A percentile compares a stretch with the other conserved stretches of the same genome.
These are phyloP conservation scores for Gymnoscopelus braueri DNA, from an alignment of 2,797 vertebrate species.

Conservation along the genomic window DNA sequence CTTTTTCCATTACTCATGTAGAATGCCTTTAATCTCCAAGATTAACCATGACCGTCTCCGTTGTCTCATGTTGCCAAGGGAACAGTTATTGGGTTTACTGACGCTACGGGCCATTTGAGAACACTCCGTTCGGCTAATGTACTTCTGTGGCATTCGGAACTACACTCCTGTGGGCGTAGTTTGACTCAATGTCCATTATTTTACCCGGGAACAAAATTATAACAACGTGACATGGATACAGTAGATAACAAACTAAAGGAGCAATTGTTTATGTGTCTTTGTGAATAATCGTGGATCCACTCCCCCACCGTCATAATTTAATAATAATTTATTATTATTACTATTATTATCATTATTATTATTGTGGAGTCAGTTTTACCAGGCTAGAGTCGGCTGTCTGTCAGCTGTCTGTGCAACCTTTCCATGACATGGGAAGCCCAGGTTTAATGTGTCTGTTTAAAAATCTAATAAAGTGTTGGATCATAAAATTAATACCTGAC, in stretches of 20 bases:
- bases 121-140: constrained; percentile 62
- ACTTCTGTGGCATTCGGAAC: constrained; percentile 28
- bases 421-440: too few relatives aligned
- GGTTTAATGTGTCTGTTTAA: too few relatives aligned
- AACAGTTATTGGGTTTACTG: constrained; percentile 61
- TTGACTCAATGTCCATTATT: constrained; percentile 44
- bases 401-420: too few relatives aligned
- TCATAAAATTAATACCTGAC: too few relatives aligned
- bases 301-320: too few relatives aligned
- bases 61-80: constrained; percentile 66
- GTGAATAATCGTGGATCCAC: too few relatives aligned
- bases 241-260: background rate
- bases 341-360: too few relatives aligned
- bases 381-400: too few relatives aligned
- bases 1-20: constrained; percentile 29
- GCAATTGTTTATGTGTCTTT: background rate
- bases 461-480: too few relatives aligned
- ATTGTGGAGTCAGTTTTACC: too few relatives aligned
- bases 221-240: background rate
- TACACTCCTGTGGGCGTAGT: constrained; percentile 52
- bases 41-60: constrained; percentile 56
- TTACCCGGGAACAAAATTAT: constrained; percentile 22
- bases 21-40: constrained; percentile 46
- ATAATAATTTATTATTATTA: too few relatives aligned
- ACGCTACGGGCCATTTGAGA: constrained; percentile 53